Evolutionary conservation across 2,797 vertebrate species (phyloP).

Genomic region (Alcedo atthis): DNA sequence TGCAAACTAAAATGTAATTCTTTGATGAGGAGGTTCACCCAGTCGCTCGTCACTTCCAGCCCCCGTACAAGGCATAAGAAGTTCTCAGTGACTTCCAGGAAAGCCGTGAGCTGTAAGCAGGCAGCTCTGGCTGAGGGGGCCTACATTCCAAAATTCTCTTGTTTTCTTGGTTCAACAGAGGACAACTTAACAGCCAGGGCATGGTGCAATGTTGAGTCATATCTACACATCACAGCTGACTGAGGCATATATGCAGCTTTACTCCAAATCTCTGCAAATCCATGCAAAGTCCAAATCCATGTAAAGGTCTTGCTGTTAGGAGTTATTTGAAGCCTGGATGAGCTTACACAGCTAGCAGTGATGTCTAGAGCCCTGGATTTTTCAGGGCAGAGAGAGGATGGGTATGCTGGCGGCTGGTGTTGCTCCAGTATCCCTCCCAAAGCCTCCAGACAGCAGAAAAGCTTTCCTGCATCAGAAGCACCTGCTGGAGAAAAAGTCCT

Average conservation of each 20-base stretch:
- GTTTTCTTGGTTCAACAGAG: constrained; percentile 51
- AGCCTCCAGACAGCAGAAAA: not conserved
- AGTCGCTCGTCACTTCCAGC: not conserved
- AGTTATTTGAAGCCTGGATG: not conserved
- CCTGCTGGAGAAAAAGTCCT: not conserved
- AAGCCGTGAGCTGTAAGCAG: not conserved
- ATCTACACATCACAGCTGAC: constrained; percentile 3
- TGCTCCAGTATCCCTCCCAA: not conserved
- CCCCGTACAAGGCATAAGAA: not conserved
- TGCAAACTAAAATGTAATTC: not conserved
- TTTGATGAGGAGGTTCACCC: not conserved
- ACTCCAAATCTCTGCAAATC: constrained; percentile 34
- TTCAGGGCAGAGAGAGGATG: not conserved
- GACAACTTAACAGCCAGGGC: constrained; percentile 38
- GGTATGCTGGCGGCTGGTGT: accelerated
- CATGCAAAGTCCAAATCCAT: constrained; percentile 10
- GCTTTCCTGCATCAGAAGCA: not conserved
- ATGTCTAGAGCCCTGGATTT: not conserved
- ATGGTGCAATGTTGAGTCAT: constrained; percentile 54
- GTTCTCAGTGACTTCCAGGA: not conserved
- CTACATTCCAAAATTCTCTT: constrained; percentile 29
- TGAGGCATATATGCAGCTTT: constrained; percentile 16
- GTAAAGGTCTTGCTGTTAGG: constrained; percentile 14
- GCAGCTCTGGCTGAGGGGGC: not conserved
- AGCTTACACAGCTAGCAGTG: not conserved